phyloP scores from a whole-genome alignment of 2,888 invertebrate species.

The Limnephilus marmoratus region DNA sequence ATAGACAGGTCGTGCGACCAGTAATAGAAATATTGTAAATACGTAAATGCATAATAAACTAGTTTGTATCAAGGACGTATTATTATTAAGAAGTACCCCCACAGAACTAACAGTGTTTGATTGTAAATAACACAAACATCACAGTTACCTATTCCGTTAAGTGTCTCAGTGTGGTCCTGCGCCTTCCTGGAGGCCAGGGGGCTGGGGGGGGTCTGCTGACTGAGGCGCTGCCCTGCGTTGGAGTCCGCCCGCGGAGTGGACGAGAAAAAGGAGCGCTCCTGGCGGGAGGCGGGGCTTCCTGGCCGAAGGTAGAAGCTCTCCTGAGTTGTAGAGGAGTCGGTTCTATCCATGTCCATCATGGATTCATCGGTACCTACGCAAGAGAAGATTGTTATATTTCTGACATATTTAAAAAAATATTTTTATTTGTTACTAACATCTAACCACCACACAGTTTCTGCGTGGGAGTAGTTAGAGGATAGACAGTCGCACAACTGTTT shows the following conservation, averaged over 20 bases:
- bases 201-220: conserved; percentile 41
- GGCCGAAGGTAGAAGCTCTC: conserved; percentile 55
- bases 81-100: no score
- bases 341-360: conserved; percentile 53
- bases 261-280: conserved; percentile 53
- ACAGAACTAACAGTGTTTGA: no score
- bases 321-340: conserved; percentile 39
- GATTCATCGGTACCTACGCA: conserved; percentile 45
- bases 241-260: conserved; percentile 59
- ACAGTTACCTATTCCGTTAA: conserved; percentile 56
- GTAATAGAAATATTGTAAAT: no score
- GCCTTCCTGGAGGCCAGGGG: conserved; percentile 37
- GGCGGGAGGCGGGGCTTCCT: conserved; percentile 50
- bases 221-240: conserved; percentile 43
- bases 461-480: no score
- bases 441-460: no score
- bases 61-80: no score
- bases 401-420: neutral
- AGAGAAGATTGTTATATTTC: neutral
- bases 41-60: no score
- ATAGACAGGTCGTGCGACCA: no score
- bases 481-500: no score
- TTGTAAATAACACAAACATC: no score
- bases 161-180: neutral
- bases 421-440: no score